Evolutionary conservation across 2,113 vertebrate species (phyloP).

Genomic region (Antigone vipio): DNA sequence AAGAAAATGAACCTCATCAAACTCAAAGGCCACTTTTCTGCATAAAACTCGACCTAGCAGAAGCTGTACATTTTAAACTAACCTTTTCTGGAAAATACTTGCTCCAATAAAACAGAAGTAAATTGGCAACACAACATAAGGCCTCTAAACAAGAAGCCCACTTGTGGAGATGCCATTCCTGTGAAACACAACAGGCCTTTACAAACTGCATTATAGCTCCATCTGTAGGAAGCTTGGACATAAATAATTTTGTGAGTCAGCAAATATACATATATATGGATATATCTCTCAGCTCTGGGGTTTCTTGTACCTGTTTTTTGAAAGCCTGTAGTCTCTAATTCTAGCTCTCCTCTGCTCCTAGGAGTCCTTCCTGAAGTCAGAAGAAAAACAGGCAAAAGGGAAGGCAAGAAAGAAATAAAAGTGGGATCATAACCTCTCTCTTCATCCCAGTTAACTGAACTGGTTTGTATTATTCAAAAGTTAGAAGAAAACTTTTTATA

Average conservation of each 20-base stretch:
- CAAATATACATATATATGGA: background rate
- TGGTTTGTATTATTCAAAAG: background rate
- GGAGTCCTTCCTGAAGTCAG: background rate
- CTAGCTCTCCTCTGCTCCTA: background rate
- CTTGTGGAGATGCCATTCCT: background rate
- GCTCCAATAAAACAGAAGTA: background rate
- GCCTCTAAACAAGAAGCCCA: background rate
- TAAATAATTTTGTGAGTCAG: background rate
- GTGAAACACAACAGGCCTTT: background rate
- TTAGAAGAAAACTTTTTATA: background rate
- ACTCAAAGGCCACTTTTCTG: background rate
- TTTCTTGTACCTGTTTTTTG: background rate
- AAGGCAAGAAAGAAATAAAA: background rate
- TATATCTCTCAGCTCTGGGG: background rate
- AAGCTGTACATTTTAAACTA: background rate
- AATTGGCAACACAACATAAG: background rate
- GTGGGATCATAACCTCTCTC: background rate
- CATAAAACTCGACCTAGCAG: background rate
- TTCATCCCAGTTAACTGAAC: background rate
- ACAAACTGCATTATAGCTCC: conserved; percentile 54
- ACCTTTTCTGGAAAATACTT: background rate
- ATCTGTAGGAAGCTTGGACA: conserved; percentile 50
- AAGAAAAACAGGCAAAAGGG: background rate
- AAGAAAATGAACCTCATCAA: background rate
- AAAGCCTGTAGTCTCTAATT: background rate